Conservation (phyloP, 2,797 vertebrate genomes). For the Adelosebastes latens region DNA sequence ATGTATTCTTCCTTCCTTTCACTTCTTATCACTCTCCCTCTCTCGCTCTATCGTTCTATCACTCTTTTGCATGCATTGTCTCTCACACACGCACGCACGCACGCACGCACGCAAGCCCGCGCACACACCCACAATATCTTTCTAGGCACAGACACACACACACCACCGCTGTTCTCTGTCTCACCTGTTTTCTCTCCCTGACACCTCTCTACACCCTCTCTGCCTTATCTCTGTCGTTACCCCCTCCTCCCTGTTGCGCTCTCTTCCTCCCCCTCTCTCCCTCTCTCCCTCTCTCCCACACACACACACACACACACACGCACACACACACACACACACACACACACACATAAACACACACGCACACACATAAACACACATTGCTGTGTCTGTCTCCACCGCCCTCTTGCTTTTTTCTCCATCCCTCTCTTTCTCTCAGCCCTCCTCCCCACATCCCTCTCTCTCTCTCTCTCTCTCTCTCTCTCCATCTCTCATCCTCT, state of each 20-base stretch:
- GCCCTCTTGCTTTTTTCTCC: slow-evolving; percentile 26
- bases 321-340: neutral
- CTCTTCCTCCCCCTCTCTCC: neutral
- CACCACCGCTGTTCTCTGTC: slow-evolving; percentile 35
- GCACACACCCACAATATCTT: neutral
- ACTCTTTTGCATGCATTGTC: slow-evolving; percentile 23
- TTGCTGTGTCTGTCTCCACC: slow-evolving; percentile 35
- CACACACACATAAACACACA: neutral
- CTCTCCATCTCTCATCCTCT: slow-evolving; percentile 21
- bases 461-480: neutral
- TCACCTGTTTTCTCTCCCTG: slow-evolving; percentile 68
- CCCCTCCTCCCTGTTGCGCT: slow-evolving; percentile 54
- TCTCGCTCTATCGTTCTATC: slow-evolving; percentile 22
- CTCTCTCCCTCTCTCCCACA: neutral
- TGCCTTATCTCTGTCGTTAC: slow-evolving; percentile 59
- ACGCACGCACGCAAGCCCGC: neutral
- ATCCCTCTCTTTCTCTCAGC: slow-evolving; percentile 21
- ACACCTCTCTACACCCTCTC: slow-evolving; percentile 68
- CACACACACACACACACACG: neutral
- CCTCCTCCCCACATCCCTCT: neutral
- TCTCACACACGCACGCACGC: neutral
- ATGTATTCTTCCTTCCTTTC: slow-evolving; percentile 51
- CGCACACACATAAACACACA: slow-evolving; percentile 7
- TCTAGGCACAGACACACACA: slow-evolving; percentile 15
- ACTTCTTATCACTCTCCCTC: slow-evolving; percentile 39